Base-by-base conservation (phyloP, 2,797 vertebrate genomes). In the Neolamprologus multifasciatus region DNA sequence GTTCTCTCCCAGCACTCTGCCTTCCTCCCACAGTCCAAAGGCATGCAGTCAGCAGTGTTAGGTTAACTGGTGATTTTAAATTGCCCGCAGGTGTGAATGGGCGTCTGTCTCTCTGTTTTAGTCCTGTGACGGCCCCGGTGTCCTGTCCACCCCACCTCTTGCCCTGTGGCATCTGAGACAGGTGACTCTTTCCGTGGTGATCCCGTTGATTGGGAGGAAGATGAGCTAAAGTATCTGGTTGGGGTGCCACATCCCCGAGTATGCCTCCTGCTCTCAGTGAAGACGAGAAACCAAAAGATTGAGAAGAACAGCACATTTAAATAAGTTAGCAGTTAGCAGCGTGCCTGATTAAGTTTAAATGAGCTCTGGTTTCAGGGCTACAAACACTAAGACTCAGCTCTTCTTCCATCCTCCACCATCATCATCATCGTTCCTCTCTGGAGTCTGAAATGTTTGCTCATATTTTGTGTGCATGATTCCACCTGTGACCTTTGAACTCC, bases 261-360 rank as follows among this genome's bases (percentile, higher is more conserved):
- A 26, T 48, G 43, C 14, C 51, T 45, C 21, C 76, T 57, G 84
- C 71, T 81, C 76, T 50, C 79, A n/a, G 62, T 3, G 50, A 31
- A 43, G 33, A 78, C 3, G 84, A 36, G 77, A 81, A 78, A 80
- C 82, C 78, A 9, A 45, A 40, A 45, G 45, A 74, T 19, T 19
- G 67, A 45, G 82, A 81, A 52, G 71, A 86, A 80, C 84, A 88
- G 88, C 84, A 84, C 79, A 90, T 89, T 91, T 92, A 92, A 93
- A 93, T 92, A 91, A 94, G 85, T 93, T 45, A 92, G 83, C 38
- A 86, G 89, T 19, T 29, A 74, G 69, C 86, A 89, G 87, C 17
- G 79, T 50, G 76, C 11, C 84, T 91, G 86, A 90, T 92, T 93
- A 91, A 91, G 87, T 92, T 91, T 93, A 88, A 83, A 93, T 92